Evolutionary conservation across 2,888 invertebrate genomes (phyloP).

Genomic region (Perithous albicinctus): DNA sequence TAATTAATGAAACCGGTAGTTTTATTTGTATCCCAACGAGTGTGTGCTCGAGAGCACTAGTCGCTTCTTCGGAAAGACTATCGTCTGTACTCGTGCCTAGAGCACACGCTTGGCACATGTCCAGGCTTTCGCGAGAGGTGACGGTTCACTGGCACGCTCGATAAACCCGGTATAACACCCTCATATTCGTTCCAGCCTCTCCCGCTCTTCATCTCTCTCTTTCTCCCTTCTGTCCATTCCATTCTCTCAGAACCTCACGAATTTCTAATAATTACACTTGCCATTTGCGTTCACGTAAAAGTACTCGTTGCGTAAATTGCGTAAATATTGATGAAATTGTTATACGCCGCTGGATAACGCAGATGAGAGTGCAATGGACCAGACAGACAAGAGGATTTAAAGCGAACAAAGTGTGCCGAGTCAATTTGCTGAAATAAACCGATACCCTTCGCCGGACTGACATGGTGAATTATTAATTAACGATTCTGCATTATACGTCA

Average conservation of each 20-base stretch:
- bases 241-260: constrained; percentile 24
- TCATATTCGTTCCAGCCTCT: too few relatives aligned
- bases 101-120: constrained; percentile 60
- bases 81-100: constrained; percentile 42
- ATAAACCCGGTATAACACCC: constrained; percentile 64
- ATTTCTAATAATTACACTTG: constrained; percentile 68
- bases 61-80: constrained; percentile 43
- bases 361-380: too few relatives aligned
- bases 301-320: constrained; percentile 29
- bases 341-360: too few relatives aligned
- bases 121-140: constrained; percentile 62
- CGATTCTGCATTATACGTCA: background rate
- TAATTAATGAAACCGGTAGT: constrained; percentile 67
- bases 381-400: too few relatives aligned
- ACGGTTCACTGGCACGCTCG: constrained; percentile 61
- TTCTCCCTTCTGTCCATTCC: constrained; percentile 15
- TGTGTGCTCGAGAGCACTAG: background rate
- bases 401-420: background rate
- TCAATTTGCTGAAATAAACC: constrained; percentile 18
- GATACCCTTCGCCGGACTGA: constrained; percentile 6
- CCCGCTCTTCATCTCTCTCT: constrained; percentile 12
- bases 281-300: constrained; percentile 41
- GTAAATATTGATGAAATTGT: too few relatives aligned
- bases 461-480: background rate
- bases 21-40: constrained; percentile 58